Conservation (phyloP, 92 coral and sea anemone genomes). For the Palythoa grandis region DNA sequence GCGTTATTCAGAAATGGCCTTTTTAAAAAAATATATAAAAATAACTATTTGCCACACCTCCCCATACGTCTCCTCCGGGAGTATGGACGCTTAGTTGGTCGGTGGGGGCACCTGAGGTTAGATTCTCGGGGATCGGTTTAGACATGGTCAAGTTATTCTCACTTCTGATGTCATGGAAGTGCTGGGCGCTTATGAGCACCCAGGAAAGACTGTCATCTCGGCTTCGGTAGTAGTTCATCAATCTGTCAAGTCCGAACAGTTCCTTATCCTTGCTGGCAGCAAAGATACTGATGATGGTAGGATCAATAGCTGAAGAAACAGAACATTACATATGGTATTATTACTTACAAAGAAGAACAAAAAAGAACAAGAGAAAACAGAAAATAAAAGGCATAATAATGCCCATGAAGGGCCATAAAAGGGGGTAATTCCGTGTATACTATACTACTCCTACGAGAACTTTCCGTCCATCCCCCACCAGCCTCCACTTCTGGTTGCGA, state of each 20-base stretch:
- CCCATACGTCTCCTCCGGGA: conserved; percentile 73
- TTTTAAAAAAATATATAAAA: too few relatives aligned
- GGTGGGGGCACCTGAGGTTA: conserved; percentile 61
- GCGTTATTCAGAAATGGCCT: too few relatives aligned
- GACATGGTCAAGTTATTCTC: conserved; percentile 59
- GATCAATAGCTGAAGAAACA: conserved; percentile 52
- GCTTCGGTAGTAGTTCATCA: conserved; percentile 71
- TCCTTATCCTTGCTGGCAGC: conserved; percentile 57
- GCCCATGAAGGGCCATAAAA: background rate
- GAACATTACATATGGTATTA: too few relatives aligned
- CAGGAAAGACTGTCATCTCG: conserved; percentile 65
- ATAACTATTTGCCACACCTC: conserved; percentile 56
- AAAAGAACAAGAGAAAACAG: too few relatives aligned
- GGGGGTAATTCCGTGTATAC: background rate
- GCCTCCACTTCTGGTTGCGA: too few relatives aligned
- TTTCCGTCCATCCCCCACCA: too few relatives aligned
- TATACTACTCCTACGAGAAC: too few relatives aligned
- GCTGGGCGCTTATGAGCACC: conserved; percentile 56
- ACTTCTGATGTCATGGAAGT: conserved; percentile 52
- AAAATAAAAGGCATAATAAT: background rate
- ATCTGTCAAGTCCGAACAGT: conserved; percentile 75
- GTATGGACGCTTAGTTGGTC: conserved; percentile 51
- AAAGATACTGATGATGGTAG: conserved; percentile 64
- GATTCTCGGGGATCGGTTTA: conserved; percentile 81
- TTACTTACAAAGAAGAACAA: too few relatives aligned